phyloP scores from a whole-genome alignment of 2,797 vertebrate genomes.

The Myotis pilosus region DNA sequence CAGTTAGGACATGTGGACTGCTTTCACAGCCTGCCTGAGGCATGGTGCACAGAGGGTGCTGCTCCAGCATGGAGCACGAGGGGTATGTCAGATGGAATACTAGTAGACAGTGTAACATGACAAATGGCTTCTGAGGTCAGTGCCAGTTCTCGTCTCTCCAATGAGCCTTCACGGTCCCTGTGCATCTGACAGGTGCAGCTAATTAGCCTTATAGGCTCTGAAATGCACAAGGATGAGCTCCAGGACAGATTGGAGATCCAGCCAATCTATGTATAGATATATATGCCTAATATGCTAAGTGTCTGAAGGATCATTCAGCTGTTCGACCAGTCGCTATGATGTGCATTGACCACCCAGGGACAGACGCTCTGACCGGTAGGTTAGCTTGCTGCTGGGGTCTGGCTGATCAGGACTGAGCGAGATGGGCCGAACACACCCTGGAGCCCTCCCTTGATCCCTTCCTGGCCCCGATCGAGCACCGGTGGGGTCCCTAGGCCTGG shows the following conservation, averaged over 20 bases:
- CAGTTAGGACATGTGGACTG: not conserved
- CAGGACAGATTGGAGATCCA: not conserved
- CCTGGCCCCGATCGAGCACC: too few relatives aligned
- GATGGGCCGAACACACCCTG: too few relatives aligned
- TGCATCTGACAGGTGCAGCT: slow-evolving; percentile 9
- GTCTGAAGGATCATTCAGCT: rapidly evolving
- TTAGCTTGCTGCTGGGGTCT: too few relatives aligned
- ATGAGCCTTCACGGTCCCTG: not conserved
- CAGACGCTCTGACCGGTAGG: too few relatives aligned
- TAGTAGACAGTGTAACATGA: not conserved
- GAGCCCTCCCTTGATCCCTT: too few relatives aligned
- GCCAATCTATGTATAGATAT: not conserved
- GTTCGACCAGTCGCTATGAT: too few relatives aligned
- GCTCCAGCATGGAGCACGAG: not conserved
- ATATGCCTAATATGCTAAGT: too few relatives aligned
- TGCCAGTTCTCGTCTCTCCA: not conserved
- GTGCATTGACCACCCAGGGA: too few relatives aligned
- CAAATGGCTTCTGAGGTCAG: not conserved
- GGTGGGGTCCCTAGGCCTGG: too few relatives aligned
- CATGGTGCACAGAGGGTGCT: too few relatives aligned
- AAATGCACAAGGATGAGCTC: not conserved
- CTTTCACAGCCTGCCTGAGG: not conserved
- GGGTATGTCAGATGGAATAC: too few relatives aligned
- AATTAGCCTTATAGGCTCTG: not conserved
- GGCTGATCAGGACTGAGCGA: too few relatives aligned